Percentiles rank a stretch among this genome's conserved stretches.
phyloP scores from a whole-genome alignment of 2,797 vertebrate genomes.

The Amblyraja radiata region DNA sequence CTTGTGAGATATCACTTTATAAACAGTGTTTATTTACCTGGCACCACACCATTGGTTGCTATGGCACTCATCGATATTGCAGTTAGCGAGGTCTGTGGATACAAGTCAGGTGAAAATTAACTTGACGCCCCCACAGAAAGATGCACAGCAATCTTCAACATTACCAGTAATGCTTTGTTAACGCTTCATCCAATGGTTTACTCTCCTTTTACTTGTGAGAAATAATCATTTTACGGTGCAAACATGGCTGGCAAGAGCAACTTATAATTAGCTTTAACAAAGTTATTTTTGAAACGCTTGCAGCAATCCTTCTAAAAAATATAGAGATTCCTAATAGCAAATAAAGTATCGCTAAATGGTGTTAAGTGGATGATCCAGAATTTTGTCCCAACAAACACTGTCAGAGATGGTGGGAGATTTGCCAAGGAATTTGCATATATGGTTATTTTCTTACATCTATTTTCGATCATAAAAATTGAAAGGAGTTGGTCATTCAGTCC shows the following conservation, averaged over 20 bases:
- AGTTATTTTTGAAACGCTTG: too few species aligned
- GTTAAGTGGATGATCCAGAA: neutral
- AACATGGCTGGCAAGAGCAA: too few species aligned
- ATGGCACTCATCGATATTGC: constrained; percentile 98
- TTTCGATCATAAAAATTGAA: too few species aligned
- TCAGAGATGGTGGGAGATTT: neutral
- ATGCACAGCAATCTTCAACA: neutral
- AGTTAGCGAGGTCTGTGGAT: constrained; percentile 83
- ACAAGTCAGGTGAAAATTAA: constrained; percentile 21
- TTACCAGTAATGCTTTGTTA: neutral
- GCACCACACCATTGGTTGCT: constrained; percentile 92
- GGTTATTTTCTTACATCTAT: neutral
- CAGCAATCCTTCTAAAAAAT: too few species aligned
- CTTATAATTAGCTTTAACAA: too few species aligned
- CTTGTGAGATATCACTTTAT: neutral
- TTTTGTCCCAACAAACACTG: too few species aligned
- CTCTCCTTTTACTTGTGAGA: neutral
- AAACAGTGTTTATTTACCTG: constrained; percentile 62
- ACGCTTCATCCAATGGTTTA: neutral
- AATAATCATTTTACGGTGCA: neutral
- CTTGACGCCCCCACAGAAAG: neutral
- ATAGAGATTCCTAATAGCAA: too few species aligned
- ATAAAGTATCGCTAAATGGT: too few species aligned
- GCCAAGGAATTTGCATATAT: neutral
- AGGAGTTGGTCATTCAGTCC: too few species aligned